A percentile compares a stretch with the other conserved stretches of the same genome.
phyloP scores from a whole-genome alignment of 2,113 vertebrate species.

The Illadopsis cleaveri region DNA sequence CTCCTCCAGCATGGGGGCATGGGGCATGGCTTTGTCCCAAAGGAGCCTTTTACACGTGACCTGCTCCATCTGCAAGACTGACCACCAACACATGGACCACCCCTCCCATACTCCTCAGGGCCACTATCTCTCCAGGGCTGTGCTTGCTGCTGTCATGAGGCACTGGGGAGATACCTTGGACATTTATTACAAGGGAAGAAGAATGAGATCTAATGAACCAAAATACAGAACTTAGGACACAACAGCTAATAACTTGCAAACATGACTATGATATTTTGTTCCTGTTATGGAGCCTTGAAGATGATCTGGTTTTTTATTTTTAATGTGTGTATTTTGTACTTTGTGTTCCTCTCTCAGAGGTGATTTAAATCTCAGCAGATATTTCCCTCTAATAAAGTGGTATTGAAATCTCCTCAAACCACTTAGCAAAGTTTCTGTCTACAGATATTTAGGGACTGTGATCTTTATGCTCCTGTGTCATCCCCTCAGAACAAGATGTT shows the following conservation, averaged over 20 bases:
- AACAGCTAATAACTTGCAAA: not conserved
- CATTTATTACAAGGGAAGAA: not conserved
- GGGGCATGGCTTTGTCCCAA: not conserved
- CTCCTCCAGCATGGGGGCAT: not conserved
- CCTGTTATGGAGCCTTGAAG: not conserved
- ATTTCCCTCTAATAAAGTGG: not conserved
- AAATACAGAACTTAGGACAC: not conserved
- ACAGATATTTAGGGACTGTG: not conserved
- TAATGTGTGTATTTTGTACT: not conserved
- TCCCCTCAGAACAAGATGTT: not conserved
- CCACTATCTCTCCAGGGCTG: accelerated
- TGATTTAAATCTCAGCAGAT: not conserved
- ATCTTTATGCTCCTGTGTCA: not conserved
- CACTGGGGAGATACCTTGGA: not conserved
- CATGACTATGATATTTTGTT: not conserved
- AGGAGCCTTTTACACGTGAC: not conserved
- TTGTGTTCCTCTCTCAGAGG: not conserved
- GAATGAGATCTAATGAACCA: not conserved
- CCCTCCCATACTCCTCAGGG: not conserved
- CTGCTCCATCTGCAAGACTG: not conserved
- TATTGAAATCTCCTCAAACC: not conserved
- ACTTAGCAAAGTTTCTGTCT: not conserved
- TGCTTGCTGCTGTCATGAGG: not conserved
- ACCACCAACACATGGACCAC: not conserved
- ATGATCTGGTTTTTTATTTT: not conserved